These are phyloP conservation scores for Dallia pectoralis DNA, from an alignment of 2,797 vertebrate genomes.

Conservation along the genomic window DNA sequence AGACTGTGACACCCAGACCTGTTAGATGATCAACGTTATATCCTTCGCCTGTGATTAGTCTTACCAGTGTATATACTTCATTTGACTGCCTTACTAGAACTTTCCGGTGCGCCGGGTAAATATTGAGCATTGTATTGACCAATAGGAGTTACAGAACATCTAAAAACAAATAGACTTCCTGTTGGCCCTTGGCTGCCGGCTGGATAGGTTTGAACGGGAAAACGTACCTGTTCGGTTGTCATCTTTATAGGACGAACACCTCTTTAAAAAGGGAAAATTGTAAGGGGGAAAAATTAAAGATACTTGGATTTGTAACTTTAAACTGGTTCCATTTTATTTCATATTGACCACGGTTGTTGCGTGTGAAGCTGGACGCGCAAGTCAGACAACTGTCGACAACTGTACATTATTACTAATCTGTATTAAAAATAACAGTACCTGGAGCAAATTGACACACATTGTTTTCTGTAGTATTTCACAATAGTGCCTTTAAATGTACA, in stretches of 20 bases:
- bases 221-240: not conserved
- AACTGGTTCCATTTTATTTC: not conserved
- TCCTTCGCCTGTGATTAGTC: no score
- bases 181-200: not conserved
- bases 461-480: not conserved
- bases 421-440: constrained; percentile 2
- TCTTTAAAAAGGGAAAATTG: not conserved
- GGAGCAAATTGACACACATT: not conserved
- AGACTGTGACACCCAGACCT: no score
- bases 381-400: constrained; percentile 17
- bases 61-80: constrained; percentile 24
- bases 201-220: not conserved
- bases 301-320: not conserved
- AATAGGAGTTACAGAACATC: no score
- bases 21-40: no score
- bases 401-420: constrained; percentile 22
- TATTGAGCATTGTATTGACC: not conserved
- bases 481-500: not conserved
- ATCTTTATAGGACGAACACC: not conserved
- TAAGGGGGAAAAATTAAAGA: not conserved
- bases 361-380: not conserved
- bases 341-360: constrained; percentile 3
- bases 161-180: not conserved
- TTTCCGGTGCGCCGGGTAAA: not conserved
- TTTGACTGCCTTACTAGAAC: constrained; percentile 24